phyloP scores from a whole-genome alignment of 2,113 vertebrate genomes.

The Miniopterus natalensis region DNA sequence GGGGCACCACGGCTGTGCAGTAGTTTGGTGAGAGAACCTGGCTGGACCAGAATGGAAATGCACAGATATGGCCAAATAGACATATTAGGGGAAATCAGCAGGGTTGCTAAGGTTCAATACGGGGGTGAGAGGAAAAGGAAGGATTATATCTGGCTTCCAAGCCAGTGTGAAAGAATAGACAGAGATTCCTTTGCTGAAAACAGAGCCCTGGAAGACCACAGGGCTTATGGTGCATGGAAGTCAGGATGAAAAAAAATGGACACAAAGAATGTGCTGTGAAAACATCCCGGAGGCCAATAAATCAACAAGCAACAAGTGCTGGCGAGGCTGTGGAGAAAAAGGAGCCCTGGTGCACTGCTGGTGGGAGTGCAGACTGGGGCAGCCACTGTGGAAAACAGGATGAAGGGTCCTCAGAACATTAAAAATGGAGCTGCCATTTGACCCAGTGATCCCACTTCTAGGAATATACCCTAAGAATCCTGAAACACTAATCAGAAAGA shows the following conservation, averaged over 20 bases:
- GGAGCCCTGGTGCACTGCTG: too few species aligned
- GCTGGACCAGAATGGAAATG: background rate
- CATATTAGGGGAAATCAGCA: background rate
- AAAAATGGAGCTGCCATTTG: too few species aligned
- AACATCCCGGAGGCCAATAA: background rate
- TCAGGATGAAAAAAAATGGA: background rate
- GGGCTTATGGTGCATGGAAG: background rate
- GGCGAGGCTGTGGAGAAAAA: too few species aligned
- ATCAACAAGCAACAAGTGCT: too few species aligned
- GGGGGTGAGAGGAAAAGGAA: background rate
- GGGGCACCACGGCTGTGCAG: background rate
- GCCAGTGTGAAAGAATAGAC: background rate
- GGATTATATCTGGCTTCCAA: background rate
- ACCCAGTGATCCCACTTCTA: too few species aligned
- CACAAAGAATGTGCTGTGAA: background rate
- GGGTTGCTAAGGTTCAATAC: background rate
- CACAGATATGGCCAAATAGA: background rate
- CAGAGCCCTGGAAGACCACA: background rate
- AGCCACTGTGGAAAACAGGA: too few species aligned
- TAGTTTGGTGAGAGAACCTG: background rate
- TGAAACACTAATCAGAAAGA: too few species aligned
- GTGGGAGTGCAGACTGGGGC: too few species aligned
- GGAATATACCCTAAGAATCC: too few species aligned
- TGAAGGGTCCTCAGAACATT: too few species aligned
- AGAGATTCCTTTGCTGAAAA: background rate